These are phyloP conservation scores for Hippocampus guttulatus DNA, from an alignment of 2,113 vertebrate species.

Conservation along the genomic window DNA sequence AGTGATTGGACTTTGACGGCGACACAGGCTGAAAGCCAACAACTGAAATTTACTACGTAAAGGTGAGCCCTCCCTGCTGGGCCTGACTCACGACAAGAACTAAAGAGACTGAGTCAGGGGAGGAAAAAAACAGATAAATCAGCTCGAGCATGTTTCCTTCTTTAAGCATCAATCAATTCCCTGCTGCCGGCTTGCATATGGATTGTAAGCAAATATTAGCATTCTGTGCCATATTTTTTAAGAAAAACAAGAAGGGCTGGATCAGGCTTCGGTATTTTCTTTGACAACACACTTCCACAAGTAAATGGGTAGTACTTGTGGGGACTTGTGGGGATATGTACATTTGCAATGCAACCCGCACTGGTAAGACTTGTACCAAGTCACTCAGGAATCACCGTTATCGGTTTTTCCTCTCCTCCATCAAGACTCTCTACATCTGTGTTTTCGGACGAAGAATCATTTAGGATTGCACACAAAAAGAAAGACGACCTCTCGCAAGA, in stretches of 20 bases:
- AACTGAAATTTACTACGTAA: constrained; percentile 28
- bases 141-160: constrained; percentile 3
- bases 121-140: constrained; percentile 6
- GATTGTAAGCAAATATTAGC: background rate
- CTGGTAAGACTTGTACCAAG: constrained; percentile 6
- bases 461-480: background rate
- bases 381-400: constrained; percentile 15
- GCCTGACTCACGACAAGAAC: constrained; percentile 7
- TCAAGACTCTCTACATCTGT: background rate
- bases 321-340: no score
- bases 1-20: constrained; percentile 43
- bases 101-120: background rate
- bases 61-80: constrained; percentile 22
- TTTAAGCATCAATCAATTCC: constrained; percentile 9
- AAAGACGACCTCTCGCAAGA: background rate
- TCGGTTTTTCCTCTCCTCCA: background rate
- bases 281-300: background rate
- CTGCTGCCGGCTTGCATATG: background rate
- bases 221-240: background rate
- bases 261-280: background rate
- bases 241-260: constrained; percentile 3
- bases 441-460: background rate
- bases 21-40: constrained; percentile 30
- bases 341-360: constrained; percentile 5
- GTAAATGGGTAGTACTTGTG: no score